phyloP scores from a whole-genome alignment of 1,140 invertebrate species.

The Sycophaga agraensis region DNA sequence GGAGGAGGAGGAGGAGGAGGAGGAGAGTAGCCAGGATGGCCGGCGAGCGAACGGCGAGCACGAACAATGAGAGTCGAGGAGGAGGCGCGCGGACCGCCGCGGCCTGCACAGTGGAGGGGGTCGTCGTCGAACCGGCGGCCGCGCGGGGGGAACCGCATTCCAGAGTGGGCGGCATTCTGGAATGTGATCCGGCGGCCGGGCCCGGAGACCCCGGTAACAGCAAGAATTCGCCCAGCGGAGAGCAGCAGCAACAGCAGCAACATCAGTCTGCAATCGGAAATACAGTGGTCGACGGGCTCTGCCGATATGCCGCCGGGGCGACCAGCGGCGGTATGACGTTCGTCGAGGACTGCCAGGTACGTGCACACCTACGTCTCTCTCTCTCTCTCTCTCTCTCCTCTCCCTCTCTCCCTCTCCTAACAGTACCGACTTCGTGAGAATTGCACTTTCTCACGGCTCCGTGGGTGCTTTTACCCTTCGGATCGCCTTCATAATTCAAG shows the following conservation, averaged over 20 bases:
- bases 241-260: slow-evolving; percentile 28
- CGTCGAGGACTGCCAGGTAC: slow-evolving; percentile 54
- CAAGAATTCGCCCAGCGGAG: slow-evolving; percentile 2
- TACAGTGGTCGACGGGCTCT: slow-evolving; percentile 45
- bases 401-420: neutral
- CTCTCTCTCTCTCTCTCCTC: neutral
- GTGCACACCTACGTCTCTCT: neutral
- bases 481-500: too few relatives aligned
- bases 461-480: too few relatives aligned
- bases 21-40: slow-evolving; percentile 39
- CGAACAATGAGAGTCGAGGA: slow-evolving; percentile 44
- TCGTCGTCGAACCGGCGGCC: slow-evolving; percentile 42
- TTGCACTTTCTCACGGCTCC: too few relatives aligned
- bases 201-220: slow-evolving; percentile 41
- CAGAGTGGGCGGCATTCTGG: slow-evolving; percentile 58
- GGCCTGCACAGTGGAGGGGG: slow-evolving; percentile 42
- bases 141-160: slow-evolving; percentile 49
- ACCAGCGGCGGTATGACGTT: slow-evolving; percentile 51
- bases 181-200: slow-evolving; percentile 50
- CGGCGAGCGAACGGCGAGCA: slow-evolving; percentile 39
- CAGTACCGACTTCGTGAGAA: too few relatives aligned
- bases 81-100: slow-evolving; percentile 16
- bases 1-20: neutral
- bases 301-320: slow-evolving; percentile 50
- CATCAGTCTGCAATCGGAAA: slow-evolving; percentile 31